Evolutionary conservation across 35 echinoderm and acorn worm species (phyloP).

Genomic region (Apostichopus californicus): DNA sequence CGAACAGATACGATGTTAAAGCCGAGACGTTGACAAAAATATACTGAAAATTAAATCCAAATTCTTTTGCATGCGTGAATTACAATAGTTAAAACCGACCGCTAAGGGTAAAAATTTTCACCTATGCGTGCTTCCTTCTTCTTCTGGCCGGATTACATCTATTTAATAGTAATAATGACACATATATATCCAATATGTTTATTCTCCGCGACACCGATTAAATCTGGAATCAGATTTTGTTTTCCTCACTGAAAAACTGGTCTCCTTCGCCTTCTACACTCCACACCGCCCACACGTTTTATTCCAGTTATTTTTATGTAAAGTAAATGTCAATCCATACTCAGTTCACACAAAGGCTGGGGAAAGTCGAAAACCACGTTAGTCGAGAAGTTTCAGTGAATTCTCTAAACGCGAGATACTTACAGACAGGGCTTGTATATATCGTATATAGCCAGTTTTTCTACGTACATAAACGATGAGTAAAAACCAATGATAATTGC

Average conservation of each 20-base stretch:
- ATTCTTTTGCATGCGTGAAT: too few relatives aligned
- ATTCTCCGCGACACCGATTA: background rate
- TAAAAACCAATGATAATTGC: too few relatives aligned
- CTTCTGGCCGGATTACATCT: background rate
- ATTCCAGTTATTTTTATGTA: conserved; percentile 8
- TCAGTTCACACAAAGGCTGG: conserved; percentile 16
- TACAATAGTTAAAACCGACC: background rate
- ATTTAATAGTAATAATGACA: background rate
- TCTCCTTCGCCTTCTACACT: background rate
- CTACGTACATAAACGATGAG: too few relatives aligned
- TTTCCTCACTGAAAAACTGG: background rate
- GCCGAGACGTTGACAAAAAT: background rate
- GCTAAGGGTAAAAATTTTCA: background rate
- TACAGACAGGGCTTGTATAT: background rate
- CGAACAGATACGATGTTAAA: background rate
- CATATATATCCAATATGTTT: background rate
- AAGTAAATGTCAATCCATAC: conserved; percentile 54
- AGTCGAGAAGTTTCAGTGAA: background rate
- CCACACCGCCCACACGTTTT: background rate
- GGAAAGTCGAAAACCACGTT: conserved; percentile 17
- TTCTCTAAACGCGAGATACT: background rate
- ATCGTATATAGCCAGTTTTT: too few relatives aligned
- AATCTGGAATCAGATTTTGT: background rate
- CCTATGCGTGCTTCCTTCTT: background rate
- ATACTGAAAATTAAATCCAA: too few relatives aligned